These are phyloP conservation scores for Apamea sordens DNA, from an alignment of 2,888 invertebrate species.

Conservation along the genomic window DNA sequence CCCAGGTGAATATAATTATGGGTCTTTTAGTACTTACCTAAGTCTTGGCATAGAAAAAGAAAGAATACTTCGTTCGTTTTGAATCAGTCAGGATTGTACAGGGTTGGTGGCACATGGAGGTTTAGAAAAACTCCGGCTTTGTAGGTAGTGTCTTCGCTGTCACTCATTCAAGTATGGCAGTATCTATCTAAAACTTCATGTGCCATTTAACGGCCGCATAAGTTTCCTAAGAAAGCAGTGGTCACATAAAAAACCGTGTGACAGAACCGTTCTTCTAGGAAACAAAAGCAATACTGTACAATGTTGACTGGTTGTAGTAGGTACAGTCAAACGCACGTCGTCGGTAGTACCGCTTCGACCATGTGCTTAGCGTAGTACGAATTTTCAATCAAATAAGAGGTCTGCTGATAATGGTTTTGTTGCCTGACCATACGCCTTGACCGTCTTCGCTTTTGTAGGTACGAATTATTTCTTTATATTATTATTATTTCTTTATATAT, in stretches of 20 bases:
- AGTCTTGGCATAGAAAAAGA: neutral
- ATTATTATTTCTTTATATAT: too few relatives aligned
- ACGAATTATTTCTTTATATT: neutral
- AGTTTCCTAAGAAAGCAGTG: too few relatives aligned
- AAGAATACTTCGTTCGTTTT: neutral
- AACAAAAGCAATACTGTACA: neutral
- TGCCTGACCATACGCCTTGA: neutral
- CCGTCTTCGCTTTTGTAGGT: neutral
- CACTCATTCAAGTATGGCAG: neutral
- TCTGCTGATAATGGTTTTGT: neutral
- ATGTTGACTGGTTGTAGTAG: neutral
- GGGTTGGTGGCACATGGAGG: neutral
- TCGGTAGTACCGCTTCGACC: neutral
- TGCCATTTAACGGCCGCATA: too few relatives aligned
- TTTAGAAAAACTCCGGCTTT: neutral
- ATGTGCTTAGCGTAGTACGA: neutral
- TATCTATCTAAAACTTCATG: neutral
- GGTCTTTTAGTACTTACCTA: neutral
- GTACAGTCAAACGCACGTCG: neutral
- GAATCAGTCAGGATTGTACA: neutral
- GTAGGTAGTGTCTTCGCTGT: neutral
- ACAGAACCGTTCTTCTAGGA: too few relatives aligned
- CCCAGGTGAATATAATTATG: constrained; percentile 73
- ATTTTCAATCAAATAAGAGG: neutral
- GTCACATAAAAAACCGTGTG: too few relatives aligned